A percentile compares a stretch with the other conserved stretches of the same genome.
phyloP scores from a whole-genome alignment of 2,888 invertebrate genomes.

The Tribolium freemani region DNA sequence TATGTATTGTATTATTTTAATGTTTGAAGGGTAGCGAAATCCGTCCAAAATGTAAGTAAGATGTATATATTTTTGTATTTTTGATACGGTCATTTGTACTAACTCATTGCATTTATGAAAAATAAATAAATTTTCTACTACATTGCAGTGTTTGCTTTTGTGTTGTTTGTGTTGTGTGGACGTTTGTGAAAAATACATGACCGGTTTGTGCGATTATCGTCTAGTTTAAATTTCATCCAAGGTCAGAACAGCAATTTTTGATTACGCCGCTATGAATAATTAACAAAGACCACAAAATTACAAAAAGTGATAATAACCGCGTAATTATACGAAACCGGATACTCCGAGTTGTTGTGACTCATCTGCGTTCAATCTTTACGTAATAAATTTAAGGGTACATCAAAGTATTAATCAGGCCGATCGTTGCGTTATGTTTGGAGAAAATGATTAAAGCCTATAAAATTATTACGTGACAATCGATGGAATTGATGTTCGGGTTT shows the following conservation, averaged over 20 bases:
- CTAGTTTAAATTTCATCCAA: conserved; percentile 17
- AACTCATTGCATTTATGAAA: conserved; percentile 18
- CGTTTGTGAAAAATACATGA: not conserved
- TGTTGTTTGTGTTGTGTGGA: conserved; percentile 16
- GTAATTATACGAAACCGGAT: conserved; percentile 10
- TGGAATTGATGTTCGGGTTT: conserved; percentile 17
- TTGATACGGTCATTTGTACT: conserved; percentile 18
- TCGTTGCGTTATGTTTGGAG: not conserved
- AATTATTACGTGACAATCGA: conserved; percentile 7
- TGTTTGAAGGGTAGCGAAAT: conserved; percentile 10
- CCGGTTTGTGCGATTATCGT: not conserved
- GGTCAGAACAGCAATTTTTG: conserved; percentile 6
- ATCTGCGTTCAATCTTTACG: not conserved
- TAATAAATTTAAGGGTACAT: not conserved
- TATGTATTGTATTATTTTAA: conserved; percentile 11
- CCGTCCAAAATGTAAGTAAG: conserved; percentile 20
- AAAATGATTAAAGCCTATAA: conserved; percentile 19
- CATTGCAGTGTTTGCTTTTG: conserved; percentile 27
- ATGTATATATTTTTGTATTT: conserved; percentile 32
- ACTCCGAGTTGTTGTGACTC: not conserved
- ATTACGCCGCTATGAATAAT: not conserved
- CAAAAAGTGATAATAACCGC: not conserved
- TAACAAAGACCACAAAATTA: not conserved
- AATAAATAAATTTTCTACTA: conserved; percentile 28
- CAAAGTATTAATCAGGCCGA: not conserved